Evolutionary conservation across 1,140 invertebrate genomes (phyloP), one percentile per base, ranked within the genome.

Genomic region (Drosophila elegans): DNA sequence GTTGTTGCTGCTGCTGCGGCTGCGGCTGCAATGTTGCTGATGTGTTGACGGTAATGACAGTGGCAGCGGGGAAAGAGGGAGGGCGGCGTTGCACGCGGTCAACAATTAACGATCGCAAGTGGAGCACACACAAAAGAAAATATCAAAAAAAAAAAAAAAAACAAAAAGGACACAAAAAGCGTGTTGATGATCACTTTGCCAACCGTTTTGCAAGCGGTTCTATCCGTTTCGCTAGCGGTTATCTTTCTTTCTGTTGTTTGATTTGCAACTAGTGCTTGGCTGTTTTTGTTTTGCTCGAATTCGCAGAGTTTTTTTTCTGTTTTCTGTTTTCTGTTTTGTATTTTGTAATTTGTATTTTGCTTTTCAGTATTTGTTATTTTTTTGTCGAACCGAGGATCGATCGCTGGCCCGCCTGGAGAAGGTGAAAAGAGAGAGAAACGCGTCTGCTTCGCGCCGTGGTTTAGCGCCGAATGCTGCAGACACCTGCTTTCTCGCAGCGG

Each of bases 401-500:
- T 48, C 13, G 53, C 13, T 71, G 21, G 21, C 21, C 44, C 54
- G 34, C 38, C 27, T 52, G 38, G 36, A 41, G 45, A 16, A 39
- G 61, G 25, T 34, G 54, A 56, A 56, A 71, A 69, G 53, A 69
- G 67, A 39, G 77, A 83, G 56, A 83, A 81, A 85, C 91, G 90
- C 91, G 91, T 92, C 91, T 92, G 76, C 48, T 88, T 79, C 78
- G 91, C 80, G 88, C 90, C 90, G 89, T 92, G 91, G 88, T 75
- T 92, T 85, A 91, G 80, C 84, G 80, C 85, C 85, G 91, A 92
- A 92, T 92, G 91, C 75, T 88, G 80, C 90, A 91, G 91, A 85
- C 91, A 92, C 91, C 91, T 92, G 91, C 91, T 92, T 92, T 91
- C 91, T 89, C 90, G 84, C 76, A 90, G 91, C 91, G 91, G 91